Conservation (phyloP, 2,113 vertebrate genomes). For the Melospiza georgiana region DNA sequence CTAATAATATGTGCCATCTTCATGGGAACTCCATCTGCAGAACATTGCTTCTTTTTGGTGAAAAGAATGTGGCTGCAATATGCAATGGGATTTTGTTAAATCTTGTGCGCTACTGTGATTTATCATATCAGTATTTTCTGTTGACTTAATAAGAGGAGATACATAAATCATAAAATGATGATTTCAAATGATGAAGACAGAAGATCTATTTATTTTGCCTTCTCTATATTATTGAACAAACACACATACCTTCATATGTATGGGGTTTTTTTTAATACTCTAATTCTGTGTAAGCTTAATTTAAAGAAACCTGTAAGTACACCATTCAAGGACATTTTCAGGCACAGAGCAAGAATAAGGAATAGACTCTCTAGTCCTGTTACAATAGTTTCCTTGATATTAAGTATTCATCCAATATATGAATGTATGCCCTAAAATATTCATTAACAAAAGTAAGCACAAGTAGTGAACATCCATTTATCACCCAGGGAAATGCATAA, state of each 20-base stretch:
- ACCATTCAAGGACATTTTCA: not conserved
- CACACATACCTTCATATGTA: not conserved
- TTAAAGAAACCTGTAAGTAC: not conserved
- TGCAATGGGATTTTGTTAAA: not conserved
- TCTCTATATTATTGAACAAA: not conserved
- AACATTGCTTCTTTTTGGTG: not conserved
- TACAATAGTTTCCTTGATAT: not conserved
- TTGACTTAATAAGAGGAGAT: not conserved
- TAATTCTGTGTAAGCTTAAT: not conserved
- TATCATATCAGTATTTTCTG: not conserved
- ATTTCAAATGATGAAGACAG: not conserved
- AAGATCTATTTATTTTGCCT: not conserved
- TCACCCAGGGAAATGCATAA: conserved; percentile 3
- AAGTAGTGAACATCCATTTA: conserved; percentile 35
- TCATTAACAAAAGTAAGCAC: conserved; percentile 50
- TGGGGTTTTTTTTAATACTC: not conserved
- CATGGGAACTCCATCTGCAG: not conserved
- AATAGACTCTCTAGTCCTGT: not conserved
- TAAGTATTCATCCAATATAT: not conserved
- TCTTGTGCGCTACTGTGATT: not conserved
- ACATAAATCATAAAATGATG: not conserved
- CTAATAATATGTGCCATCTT: not conserved
- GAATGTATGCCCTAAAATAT: conserved; percentile 4
- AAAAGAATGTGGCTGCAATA: not conserved
- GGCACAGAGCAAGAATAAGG: not conserved